Evolutionary conservation across 2,113 vertebrate species (phyloP), one percentile per base, ranked within the genome.

Genomic region (Siniperca knerii): DNA sequence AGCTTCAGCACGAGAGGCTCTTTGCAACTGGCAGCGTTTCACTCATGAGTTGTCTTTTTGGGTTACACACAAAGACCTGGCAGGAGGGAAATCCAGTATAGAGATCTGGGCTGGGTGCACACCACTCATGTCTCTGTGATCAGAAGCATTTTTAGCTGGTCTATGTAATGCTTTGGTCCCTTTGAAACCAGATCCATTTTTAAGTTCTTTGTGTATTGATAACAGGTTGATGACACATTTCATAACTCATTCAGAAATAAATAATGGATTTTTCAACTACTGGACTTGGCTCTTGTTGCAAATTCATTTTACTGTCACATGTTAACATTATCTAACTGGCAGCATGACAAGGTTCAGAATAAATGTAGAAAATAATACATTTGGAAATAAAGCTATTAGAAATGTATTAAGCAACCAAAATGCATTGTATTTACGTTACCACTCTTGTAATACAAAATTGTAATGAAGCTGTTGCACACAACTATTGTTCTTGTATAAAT

Each of bases 81-180:
- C 78, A 82, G 73, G 55, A 76, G 79, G 76, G 65, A 82, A 88
- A 88, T 84, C 78, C 85, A 88, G 85, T 79, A 89, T 67, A 73
- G 60, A 61, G 72, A 77, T 25, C 13, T n/a, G 60, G 25, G 44
- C 37, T 40, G 72, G 37, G 40, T 52, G 50, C 79, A 20, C 69
- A 75, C 35, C 57, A 11, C 77, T 79, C n/a, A 60, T 71, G 74
- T 76, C 50, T 70, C 62, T 66, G 62, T 54, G 73, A 87, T 86
- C 79, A 46, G 55, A 35, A 50, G 87, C 65, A 29, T 65, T 85
- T 80, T 52, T 69, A 64, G 52, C 61, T 18, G 25, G 25, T 83
- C 52, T 75, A 12, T 62, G 37, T 73, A 60, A 83, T 58, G 50
- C 64, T 52, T 61, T 58, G 69, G 80, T 77, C 60, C 78, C 35